Base-by-base conservation (phyloP, 2,797 vertebrate species). In the Morus bassanus region DNA sequence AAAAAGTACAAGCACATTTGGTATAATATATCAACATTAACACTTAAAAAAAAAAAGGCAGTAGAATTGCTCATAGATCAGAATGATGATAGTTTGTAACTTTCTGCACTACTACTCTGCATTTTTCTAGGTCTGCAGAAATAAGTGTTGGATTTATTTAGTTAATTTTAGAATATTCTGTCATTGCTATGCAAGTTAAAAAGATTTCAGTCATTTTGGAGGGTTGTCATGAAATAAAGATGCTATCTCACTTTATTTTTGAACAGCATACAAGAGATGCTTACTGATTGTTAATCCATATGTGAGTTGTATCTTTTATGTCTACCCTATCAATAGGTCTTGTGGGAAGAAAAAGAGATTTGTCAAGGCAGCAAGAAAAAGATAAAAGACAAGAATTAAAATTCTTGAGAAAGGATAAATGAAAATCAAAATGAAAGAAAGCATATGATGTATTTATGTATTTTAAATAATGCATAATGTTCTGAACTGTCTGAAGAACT, bases 21-120 rank as follows among this genome's bases (percentile, higher is more conserved):
- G 94, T 93, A 72, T 96, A 94, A 63, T 96, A 94, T 94, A 95
- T 93, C 92, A 91, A 39, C 31, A 54, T 35, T 74, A 81, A 46
- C 31, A 53, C 43, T 51, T 51, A 37, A 72, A 69, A 39, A 56
- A 37, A 63, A 30, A 46, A 56, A 54, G 8, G 11, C 54, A 35
- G 18, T 54, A 56, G 33, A 83, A 63, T 48, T 94, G 43, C 45
- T 88, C 8, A 15, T 33, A 77, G 46, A 43, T 89, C 68, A 93
- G 56, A 19, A 70, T 73, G 61, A 16, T 79, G 50, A 23, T 80
- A 68, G 67, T 53, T 79, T 3, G 1, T 61, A 89, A 70, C 28
- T 53, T 82, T 63, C 7, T 80, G 45, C 2, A 0, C 37, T 74
- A 3, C 37, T 67, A 14, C 33, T 91, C n/a, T 59, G 1, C 25